phyloP scores from a whole-genome alignment of 2,113 vertebrate genomes.

The Rostratula benghalensis region DNA sequence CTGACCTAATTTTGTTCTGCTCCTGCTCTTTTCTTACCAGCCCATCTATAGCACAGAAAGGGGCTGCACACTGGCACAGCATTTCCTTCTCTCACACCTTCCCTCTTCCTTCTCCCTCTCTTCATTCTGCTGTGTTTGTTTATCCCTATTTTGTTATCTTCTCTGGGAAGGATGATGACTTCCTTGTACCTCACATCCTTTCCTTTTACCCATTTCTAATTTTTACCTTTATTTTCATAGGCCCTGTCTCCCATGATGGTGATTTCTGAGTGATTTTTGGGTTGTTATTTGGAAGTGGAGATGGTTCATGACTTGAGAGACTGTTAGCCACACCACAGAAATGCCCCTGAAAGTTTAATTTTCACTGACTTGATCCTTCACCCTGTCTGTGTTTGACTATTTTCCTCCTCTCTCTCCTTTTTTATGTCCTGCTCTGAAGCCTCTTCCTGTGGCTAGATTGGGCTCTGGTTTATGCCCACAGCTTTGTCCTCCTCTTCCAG shows the following conservation, averaged over 20 bases:
- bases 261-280: neutral
- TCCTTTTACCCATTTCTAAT: neutral
- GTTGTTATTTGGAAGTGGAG: neutral
- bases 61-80: neutral
- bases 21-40: neutral
- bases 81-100: neutral
- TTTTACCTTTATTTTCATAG: neutral
- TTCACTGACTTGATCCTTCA: neutral
- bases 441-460: neutral
- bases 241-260: neutral
- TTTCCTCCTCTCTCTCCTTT: neutral
- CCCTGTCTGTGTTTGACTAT: neutral
- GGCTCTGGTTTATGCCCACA: neutral
- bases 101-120: neutral
- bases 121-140: neutral
- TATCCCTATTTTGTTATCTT: neutral
- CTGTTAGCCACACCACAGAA: neutral
- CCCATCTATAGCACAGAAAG: fast-evolving
- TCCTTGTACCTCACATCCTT: neutral
- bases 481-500: neutral
- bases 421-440: neutral
- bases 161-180: neutral
- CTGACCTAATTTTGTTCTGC: neutral
- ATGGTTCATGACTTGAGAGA: neutral
- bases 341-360: neutral